Conservation (phyloP, 1,140 invertebrate genomes). For the Leptinotarsa undecemlineata region DNA sequence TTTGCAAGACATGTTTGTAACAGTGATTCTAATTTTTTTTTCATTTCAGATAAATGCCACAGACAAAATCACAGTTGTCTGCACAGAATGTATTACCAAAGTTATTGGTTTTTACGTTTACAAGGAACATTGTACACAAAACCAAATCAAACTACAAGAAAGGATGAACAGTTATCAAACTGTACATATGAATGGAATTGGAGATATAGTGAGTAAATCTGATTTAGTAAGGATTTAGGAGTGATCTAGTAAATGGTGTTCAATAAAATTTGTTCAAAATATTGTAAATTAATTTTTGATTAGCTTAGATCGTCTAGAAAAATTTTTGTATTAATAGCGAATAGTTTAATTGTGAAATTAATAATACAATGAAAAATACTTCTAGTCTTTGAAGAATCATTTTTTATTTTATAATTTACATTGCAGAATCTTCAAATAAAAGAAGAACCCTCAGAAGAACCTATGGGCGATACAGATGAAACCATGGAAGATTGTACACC, state of each 20-base stretch:
- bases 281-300: too few relatives aligned
- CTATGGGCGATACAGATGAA: constrained; percentile 13
- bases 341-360: too few relatives aligned
- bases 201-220: constrained; percentile 36
- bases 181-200: constrained; percentile 18
- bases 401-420: not conserved
- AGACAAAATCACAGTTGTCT: constrained; percentile 61
- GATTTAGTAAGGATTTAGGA: too few relatives aligned
- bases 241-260: too few relatives aligned
- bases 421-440: constrained; percentile 43
- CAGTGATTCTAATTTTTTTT: not conserved
- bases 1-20: too few relatives aligned
- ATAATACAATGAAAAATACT: too few relatives aligned
- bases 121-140: constrained; percentile 60
- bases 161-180: constrained; percentile 47
- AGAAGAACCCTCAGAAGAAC: constrained; percentile 40
- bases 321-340: too few relatives aligned
- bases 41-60: constrained; percentile 59
- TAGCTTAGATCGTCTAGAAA: too few relatives aligned
- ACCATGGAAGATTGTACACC: constrained; percentile 4
- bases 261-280: too few relatives aligned
- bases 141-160: constrained; percentile 61
- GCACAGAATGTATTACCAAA: constrained; percentile 61
- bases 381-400: too few relatives aligned
- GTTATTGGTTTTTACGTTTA: constrained; percentile 62